Evolutionary conservation across 2,113 vertebrate species (phyloP).

Genomic region (Grammomys dolichurus): DNA sequence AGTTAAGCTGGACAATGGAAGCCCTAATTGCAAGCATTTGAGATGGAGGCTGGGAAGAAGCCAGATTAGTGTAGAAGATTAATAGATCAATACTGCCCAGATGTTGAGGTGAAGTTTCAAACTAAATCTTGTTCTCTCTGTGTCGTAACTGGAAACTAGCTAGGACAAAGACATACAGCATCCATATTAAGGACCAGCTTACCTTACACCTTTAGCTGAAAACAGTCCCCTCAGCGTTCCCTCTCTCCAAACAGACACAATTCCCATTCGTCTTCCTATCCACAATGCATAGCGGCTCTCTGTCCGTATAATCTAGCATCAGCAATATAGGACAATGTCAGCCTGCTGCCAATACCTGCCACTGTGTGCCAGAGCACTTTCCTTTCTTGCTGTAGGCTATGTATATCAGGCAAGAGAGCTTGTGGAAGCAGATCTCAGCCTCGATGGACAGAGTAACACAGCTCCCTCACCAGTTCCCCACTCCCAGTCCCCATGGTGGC

Average conservation of each 20-base stretch:
- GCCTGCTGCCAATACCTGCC: not conserved
- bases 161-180: no score
- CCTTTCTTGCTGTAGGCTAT: not conserved
- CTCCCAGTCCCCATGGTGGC: fast-evolving
- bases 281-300: not conserved
- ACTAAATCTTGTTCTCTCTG: no score
- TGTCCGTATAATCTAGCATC: not conserved
- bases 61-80: no score
- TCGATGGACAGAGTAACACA: not conserved
- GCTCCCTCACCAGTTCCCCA: not conserved
- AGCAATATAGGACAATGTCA: not conserved
- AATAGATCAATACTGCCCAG: no score
- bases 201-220: not conserved
- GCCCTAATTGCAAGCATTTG: no score
- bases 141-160: no score
- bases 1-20: no score
- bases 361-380: not conserved
- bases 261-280: not conserved
- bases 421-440: not conserved
- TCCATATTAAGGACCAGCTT: no score
- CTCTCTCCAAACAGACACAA: not conserved
- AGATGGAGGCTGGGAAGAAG: no score
- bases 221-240: not conserved
- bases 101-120: no score
- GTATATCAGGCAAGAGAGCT: not conserved